phyloP scores from a whole-genome alignment of 2,888 invertebrate genomes.

The Plebejus anna region DNA sequence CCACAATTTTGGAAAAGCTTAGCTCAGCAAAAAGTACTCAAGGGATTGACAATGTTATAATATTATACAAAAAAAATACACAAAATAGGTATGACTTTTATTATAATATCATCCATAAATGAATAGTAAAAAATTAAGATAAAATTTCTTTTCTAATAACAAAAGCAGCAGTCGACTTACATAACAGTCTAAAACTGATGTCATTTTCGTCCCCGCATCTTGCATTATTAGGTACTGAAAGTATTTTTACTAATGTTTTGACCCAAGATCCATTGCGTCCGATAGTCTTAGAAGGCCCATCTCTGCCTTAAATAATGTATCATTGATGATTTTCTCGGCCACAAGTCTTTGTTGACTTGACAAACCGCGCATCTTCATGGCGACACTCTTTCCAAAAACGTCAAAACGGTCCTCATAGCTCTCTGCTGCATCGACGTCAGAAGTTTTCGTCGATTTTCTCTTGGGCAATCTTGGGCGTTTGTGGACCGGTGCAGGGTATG shows the following conservation, averaged over 20 bases:
- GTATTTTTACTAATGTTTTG: neutral
- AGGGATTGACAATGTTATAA: too few relatives aligned
- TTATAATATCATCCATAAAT: too few relatives aligned
- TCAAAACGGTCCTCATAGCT: conserved; percentile 20
- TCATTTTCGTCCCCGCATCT: neutral
- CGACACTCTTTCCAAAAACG: conserved; percentile 31
- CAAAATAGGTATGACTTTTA: too few relatives aligned
- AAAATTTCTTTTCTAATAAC: neutral
- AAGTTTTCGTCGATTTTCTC: neutral
- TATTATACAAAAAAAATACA: too few relatives aligned
- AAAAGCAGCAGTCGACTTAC: neutral
- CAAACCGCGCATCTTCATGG: conserved; percentile 28
- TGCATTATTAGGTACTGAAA: neutral
- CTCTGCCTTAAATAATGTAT: conserved; percentile 32
- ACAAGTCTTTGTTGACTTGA: conserved; percentile 27
- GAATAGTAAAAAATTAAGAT: neutral
- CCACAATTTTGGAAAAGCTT: too few relatives aligned
- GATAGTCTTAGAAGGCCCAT: conserved; percentile 28
- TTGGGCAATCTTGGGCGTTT: neutral
- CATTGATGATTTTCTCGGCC: conserved; percentile 32
- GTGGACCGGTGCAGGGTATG: neutral
- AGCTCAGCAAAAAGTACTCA: too few relatives aligned
- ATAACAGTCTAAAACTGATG: neutral
- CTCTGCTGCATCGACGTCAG: neutral
- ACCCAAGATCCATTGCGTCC: neutral